Evolutionary conservation across 2,888 invertebrate species (phyloP).

Genomic region (Tachina grossa): DNA sequence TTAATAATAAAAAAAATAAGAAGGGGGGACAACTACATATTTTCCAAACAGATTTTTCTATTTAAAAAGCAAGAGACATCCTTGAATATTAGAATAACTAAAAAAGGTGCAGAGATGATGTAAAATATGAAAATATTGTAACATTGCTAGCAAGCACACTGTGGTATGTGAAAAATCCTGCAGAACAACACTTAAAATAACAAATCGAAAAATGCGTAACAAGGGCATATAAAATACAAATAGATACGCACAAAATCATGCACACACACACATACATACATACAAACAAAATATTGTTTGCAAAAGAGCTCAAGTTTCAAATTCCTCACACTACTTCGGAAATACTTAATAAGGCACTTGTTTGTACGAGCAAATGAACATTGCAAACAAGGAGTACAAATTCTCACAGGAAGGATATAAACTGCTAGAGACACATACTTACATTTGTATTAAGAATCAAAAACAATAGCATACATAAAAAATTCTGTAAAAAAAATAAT

Average conservation of each 20-base stretch:
- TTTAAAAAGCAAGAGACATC: conserved; percentile 36
- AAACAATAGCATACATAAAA: conserved; percentile 26
- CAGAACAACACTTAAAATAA: conserved; percentile 73
- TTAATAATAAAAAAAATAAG: not conserved
- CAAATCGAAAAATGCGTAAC: conserved; percentile 74
- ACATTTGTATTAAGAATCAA: conserved; percentile 32
- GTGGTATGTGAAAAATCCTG: conserved; percentile 73
- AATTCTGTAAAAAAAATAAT: conserved; percentile 34
- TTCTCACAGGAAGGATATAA: conserved; percentile 38
- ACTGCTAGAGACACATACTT: not conserved
- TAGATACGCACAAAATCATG: conserved; percentile 7
- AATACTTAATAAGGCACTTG: conserved; percentile 22
- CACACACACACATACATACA: conserved; percentile 29
- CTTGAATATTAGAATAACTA: conserved; percentile 47
- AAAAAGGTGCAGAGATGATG: conserved; percentile 2
- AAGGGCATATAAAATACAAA: conserved; percentile 57
- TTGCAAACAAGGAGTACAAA: conserved; percentile 24
- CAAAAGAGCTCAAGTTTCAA: conserved; percentile 64
- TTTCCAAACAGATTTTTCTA: not conserved
- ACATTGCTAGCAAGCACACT: not conserved
- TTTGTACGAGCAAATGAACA: conserved; percentile 12
- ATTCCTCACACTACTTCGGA: conserved; percentile 35
- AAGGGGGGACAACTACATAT: conserved; percentile 31
- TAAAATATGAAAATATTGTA: conserved; percentile 6
- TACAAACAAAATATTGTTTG: conserved; percentile 68